phyloP scores from a whole-genome alignment of 2,797 vertebrate genomes.

The Gila robusta region DNA sequence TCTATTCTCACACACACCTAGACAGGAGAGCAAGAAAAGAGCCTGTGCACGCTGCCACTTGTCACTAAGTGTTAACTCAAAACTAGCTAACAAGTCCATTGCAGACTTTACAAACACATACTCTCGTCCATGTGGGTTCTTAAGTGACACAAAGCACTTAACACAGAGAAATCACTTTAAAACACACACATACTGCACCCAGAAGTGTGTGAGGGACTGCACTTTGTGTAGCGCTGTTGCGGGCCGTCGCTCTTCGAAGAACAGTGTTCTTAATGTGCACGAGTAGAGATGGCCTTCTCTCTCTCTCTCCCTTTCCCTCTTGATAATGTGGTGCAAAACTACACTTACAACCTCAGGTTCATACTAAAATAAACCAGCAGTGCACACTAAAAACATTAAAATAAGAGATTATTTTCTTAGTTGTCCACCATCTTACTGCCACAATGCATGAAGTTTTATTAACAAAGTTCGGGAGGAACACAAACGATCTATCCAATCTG shows the following conservation, averaged over 20 bases:
- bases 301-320: background rate
- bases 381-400: background rate
- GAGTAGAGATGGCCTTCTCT: background rate
- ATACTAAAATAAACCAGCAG: background rate
- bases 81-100: constrained; percentile 24
- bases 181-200: background rate
- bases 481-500: too few relatives aligned
- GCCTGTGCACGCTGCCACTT: constrained; percentile 2
- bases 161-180: constrained; percentile 34
- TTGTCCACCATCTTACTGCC: background rate
- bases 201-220: constrained; percentile 18
- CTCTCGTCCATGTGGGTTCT: constrained; percentile 25
- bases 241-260: background rate
- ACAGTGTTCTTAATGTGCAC: background rate
- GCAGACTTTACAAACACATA: constrained; percentile 18
- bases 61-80: constrained; percentile 49
- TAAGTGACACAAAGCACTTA: constrained; percentile 44
- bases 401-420: background rate
- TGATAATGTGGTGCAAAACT: constrained; percentile 12
- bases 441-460: background rate
- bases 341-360: constrained; percentile 13
- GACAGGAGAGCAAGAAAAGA: constrained; percentile 14
- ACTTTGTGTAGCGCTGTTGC: background rate
- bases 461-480: too few relatives aligned
- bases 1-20: constrained; percentile 23